A percentile compares a stretch with the other conserved stretches of the same genome.
These are phyloP conservation scores for Drosophila tani DNA, from an alignment of 1,140 invertebrate species.

Conservation along the genomic window DNA sequence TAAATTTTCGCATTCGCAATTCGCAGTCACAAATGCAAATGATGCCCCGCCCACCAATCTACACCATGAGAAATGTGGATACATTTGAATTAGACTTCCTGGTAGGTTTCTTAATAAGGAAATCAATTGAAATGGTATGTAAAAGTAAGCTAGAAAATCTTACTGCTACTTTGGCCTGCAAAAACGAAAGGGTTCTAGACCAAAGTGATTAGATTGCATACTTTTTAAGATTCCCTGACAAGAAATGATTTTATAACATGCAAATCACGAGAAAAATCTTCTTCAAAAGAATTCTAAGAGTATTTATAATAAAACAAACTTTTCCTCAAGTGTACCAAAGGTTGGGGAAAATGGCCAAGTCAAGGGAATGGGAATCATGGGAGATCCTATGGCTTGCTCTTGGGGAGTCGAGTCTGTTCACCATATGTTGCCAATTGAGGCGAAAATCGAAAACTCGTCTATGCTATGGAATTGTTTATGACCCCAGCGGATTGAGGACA, in stretches of 20 bases:
- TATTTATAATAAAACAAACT: no score
- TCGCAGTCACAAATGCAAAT: conserved; percentile 80
- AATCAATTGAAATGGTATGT: background rate
- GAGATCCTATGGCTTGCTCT: conserved; percentile 28
- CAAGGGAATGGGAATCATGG: conserved; percentile 4
- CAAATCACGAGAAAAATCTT: background rate
- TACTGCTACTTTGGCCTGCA: no score
- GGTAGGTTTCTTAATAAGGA: background rate
- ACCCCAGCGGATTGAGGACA: conserved; percentile 54
- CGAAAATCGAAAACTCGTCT: conserved; percentile 82
- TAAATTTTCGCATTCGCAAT: conserved; percentile 81
- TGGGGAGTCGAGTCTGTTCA: conserved; percentile 60
- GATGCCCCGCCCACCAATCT: conserved; percentile 54
- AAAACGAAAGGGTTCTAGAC: background rate
- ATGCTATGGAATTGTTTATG: conserved; percentile 75
- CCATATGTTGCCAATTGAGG: conserved; percentile 82
- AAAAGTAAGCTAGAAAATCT: background rate
- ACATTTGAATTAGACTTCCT: background rate
- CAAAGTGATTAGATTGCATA: no score
- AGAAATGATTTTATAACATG: background rate
- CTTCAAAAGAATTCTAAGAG: no score
- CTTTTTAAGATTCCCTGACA: background rate
- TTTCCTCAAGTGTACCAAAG: conserved; percentile 15
- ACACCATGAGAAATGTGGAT: conserved; percentile 27
- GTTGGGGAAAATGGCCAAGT: background rate